Conservation (phyloP, 1,140 invertebrate species). For the Sminthurinus signatus region DNA sequence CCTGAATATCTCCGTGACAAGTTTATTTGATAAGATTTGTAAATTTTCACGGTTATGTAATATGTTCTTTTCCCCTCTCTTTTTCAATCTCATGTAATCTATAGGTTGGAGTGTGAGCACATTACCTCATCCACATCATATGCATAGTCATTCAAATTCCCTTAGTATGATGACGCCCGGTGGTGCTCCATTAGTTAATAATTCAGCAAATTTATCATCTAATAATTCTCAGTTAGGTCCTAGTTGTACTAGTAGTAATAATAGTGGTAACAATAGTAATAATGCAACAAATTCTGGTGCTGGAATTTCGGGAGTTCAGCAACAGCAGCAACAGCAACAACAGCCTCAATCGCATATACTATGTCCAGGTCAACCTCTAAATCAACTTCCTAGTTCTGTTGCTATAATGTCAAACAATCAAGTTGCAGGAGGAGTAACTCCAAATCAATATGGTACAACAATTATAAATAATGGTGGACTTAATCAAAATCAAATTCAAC, state of each 20-base stretch:
- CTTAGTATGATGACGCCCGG: constrained; percentile 17
- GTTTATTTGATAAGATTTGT: too few species aligned
- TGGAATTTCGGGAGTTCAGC: background rate
- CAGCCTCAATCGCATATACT: constrained; percentile 8
- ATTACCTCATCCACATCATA: constrained; percentile 28
- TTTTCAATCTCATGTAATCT: too few species aligned
- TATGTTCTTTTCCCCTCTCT: too few species aligned
- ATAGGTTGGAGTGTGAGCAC: too few species aligned
- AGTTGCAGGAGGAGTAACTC: background rate
- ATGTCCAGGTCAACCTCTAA: constrained; percentile 4
- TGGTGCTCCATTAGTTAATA: background rate
- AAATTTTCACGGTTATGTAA: too few species aligned
- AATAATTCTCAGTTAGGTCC: too few species aligned
- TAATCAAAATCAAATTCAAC: background rate
- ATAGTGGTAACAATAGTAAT: background rate
- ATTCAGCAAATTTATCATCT: too few species aligned
- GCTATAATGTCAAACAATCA: too few species aligned
- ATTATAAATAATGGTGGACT: too few species aligned
- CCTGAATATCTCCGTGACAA: too few species aligned
- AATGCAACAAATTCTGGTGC: background rate
- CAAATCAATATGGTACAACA: background rate
- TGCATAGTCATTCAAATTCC: constrained; percentile 26
- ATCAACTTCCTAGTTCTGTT: background rate
- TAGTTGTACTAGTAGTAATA: too few species aligned
- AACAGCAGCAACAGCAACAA: background rate